Base-by-base conservation (phyloP, 2,888 invertebrate species). In the Nomada ruficornis region DNA sequence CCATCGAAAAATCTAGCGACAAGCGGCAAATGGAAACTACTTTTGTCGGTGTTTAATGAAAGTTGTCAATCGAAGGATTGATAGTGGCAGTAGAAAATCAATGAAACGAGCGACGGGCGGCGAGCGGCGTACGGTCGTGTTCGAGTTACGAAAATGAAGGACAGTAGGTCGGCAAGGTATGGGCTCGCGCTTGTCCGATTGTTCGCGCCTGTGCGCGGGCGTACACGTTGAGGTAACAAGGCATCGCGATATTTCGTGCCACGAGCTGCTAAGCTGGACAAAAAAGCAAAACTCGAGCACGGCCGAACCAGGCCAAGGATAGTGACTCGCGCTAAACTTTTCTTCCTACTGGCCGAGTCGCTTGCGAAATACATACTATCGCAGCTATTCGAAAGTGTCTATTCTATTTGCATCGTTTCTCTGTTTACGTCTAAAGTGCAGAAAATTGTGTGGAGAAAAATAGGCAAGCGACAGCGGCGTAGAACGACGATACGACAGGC, bases 71-170 rank as follows among this genome's bases (percentile, higher is more conserved):
- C 44, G 47, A 65, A 20, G 11, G 72, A 11, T 36, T 29, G 42
- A 47, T 47, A 10, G 47, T 2, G 47, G 10, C 0, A 11, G 47
- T 47, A 47, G 47, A 15, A 15, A 3, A 47, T 47, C 55, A 20
- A 54, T 62, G 47, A 47, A 68, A 63, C 60, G 47, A 55, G 67
- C 73, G 23, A 18, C 13, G 70, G n/a, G 55, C 29, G 64, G n/a
- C 42, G 23, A 63, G 15, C 26, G 20, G 47, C 36, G 55, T 57
- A 69, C 47, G 15, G 15, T 42, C 50, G 63, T 70, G 74, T 70
- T 75, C 74, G 68, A 72, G 68, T 76, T 72, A 69, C 64, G 64
- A 72, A 81, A 80, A 81, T 76, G 68, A 82, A 64, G 68, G 81
- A 72, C 68, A 81, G 76, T 81, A 72, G 82, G 82, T 72, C 82